Percentiles rank a stretch among this genome's conserved stretches.
phyloP scores from a whole-genome alignment of 2,113 vertebrate species.

The Rhabdomys dilectus region DNA sequence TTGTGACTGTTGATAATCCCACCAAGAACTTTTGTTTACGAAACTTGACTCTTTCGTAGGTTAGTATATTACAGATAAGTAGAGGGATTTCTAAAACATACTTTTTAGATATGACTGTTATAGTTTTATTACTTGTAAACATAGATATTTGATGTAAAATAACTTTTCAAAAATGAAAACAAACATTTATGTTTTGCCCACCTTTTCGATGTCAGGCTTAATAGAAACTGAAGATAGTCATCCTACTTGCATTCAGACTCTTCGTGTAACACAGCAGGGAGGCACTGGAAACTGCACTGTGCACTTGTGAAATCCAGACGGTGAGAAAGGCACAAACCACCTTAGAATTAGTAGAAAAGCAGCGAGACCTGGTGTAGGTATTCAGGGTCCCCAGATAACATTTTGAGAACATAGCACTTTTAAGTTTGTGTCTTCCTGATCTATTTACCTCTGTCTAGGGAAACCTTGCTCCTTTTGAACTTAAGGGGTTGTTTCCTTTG shows the following conservation, averaged over 20 bases:
- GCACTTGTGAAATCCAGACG: neutral
- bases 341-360: neutral
- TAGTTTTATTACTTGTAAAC: neutral
- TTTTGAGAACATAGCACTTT: neutral
- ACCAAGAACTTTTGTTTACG: conserved; percentile 17
- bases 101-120: conserved; percentile 10
- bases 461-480: neutral
- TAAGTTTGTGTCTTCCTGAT: neutral
- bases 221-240: neutral
- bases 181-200: neutral
- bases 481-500: neutral
- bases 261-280: fast-evolving
- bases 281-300: neutral
- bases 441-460: conserved; percentile 23
- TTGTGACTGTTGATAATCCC: neutral
- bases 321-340: neutral
- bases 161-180: neutral
- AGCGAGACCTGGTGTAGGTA: neutral
- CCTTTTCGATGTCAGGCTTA: neutral
- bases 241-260: neutral
- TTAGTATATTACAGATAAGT: conserved; percentile 42
- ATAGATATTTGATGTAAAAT: conserved; percentile 42
- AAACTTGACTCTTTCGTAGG: neutral
- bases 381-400: neutral
- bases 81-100: conserved; percentile 19